Base-by-base conservation (phyloP, 2,113 vertebrate species). In the Oenanthe oenanthe region DNA sequence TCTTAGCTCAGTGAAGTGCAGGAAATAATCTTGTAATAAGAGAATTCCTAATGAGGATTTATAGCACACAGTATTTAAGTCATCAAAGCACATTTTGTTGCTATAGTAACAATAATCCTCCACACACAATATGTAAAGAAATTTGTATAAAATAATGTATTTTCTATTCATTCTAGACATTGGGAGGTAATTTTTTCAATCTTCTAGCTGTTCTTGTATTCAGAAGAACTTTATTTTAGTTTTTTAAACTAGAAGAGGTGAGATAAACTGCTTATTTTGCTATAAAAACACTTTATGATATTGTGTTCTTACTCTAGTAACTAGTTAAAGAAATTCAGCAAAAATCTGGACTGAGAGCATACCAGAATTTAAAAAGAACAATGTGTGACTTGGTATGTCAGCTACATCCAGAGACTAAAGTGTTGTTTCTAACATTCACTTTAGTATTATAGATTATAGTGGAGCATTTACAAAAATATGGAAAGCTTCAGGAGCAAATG, bases 71-170 rank as follows among this genome's bases (percentile, higher is more conserved):
- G 45, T 76, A 92, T 65, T 85, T 89, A 93, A 93, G 32, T 67
- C 82, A 87, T 81, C 48, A 67, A 88, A 78, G 29, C 12, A 89
- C 36, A 73, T 93, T 94, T 78, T 85, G 74, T 92, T 92, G 56
- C 92, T 75, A 76, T 75, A 79, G 89, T 47, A 85, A 87, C 92
- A 43, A 40, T 57, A 82, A 63, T 75, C 65, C 17, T 76, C 26
- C 4, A 6, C 28, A 85, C 11, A 92, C 5, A 85, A 28, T 36
- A 65, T 40, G 12, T 40, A 73, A 72, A 83, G 19, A 34, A 61
- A 31, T 57, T 65, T 74, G 17, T 77, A 50, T 56, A 65, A 90
- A 89, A 51, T 60, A 56, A 84, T 36, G 28, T 32, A 42, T 61
- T 29, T 40, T 57, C 3, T 40, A 13, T 25, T 85, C 47, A 62